Evolutionary conservation across 2,888 invertebrate species (phyloP).

Genomic region (Abscondita cerata): DNA sequence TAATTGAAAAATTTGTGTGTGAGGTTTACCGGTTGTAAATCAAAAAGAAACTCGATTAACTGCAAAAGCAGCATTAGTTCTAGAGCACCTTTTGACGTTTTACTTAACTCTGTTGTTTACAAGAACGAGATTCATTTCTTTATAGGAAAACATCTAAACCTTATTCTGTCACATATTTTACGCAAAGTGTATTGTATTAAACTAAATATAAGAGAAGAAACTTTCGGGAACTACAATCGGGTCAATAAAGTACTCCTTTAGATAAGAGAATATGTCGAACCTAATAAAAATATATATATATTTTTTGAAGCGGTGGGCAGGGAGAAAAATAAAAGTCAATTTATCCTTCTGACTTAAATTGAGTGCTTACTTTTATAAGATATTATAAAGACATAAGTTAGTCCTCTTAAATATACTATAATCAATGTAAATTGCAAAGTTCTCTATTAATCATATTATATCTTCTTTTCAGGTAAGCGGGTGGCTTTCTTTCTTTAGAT

Average conservation of each 20-base stretch:
- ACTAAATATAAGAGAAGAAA: neutral
- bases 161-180: slow-evolving; percentile 9
- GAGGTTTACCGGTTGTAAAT: too few relatives aligned
- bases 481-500: too few relatives aligned
- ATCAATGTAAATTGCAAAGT: too few relatives aligned
- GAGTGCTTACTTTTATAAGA: too few relatives aligned
- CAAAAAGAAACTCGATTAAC: too few relatives aligned
- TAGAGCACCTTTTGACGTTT: neutral
- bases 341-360: neutral
- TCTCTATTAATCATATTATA: too few relatives aligned
- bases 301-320: neutral
- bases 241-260: neutral
- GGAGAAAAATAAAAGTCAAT: neutral
- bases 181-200: slow-evolving; percentile 5
- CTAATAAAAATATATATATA: neutral
- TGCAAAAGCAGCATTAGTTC: too few relatives aligned
- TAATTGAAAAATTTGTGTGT: too few relatives aligned
- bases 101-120: slow-evolving; percentile 1
- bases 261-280: neutral
- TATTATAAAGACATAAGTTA: too few relatives aligned
- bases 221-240: neutral
- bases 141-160: neutral
- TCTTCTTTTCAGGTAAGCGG: too few relatives aligned
- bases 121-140: slow-evolving; percentile 1
- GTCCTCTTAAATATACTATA: too few relatives aligned